Conservation (phyloP, 2,113 vertebrate species). For the Argyrosomus japonicus region DNA sequence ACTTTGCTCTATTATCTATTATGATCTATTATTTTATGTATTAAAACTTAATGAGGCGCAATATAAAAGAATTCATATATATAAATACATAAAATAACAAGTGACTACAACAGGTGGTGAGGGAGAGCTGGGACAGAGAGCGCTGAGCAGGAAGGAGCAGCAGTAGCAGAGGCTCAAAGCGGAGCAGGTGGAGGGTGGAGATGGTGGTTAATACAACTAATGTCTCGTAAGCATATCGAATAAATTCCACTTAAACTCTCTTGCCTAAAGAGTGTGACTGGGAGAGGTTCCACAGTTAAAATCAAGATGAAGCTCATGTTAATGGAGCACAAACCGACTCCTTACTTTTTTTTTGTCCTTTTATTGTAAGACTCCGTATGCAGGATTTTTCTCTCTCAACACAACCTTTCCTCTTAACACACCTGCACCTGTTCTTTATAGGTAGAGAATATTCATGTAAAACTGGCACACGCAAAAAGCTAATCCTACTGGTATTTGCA, state of each 20-base stretch:
- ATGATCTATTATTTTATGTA: too few species aligned
- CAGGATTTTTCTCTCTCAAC: neutral
- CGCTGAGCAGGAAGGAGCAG: constrained; percentile 9
- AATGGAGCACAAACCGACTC: neutral
- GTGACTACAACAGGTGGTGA: constrained; percentile 17
- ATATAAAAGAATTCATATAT: too few species aligned
- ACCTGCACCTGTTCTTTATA: neutral
- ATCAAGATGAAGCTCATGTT: neutral
- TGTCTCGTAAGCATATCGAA: neutral
- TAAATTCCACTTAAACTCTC: neutral
- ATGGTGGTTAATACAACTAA: neutral
- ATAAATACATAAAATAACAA: neutral
- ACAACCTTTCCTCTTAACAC: neutral
- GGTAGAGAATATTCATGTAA: neutral
- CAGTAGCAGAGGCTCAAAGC: constrained; percentile 23
- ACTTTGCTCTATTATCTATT: too few species aligned
- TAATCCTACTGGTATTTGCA: neutral
- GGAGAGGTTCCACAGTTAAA: neutral
- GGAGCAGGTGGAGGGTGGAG: constrained; percentile 4
- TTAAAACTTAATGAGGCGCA: too few species aligned
- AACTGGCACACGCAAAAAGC: neutral
- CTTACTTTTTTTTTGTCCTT: neutral
- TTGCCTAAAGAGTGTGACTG: neutral
- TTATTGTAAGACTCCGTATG: neutral
- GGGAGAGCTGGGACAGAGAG: neutral